Conservation (phyloP, 2,797 vertebrate genomes). For the Syngnathus rostellatus region DNA sequence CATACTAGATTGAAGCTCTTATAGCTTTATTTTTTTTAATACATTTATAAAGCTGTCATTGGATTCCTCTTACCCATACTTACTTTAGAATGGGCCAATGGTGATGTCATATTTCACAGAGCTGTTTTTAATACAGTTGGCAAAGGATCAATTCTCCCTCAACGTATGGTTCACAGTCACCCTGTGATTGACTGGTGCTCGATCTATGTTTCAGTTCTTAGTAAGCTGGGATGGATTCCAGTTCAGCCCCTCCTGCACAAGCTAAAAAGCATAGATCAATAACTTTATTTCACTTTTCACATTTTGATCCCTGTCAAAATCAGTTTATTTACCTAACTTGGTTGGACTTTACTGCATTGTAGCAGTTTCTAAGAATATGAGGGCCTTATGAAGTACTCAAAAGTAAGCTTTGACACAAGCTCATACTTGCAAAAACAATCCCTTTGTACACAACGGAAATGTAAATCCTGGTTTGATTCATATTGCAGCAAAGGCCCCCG, state of each 20-base stretch:
- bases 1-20: too few species aligned
- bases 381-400: slow-evolving; percentile 19
- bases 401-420: slow-evolving; percentile 17
- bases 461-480: slow-evolving; percentile 21
- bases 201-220: slow-evolving; percentile 16
- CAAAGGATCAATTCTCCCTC: not conserved
- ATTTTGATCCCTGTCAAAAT: not conserved
- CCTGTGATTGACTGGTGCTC: slow-evolving; percentile 5
- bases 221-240: too few species aligned
- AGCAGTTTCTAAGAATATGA: slow-evolving; percentile 10
- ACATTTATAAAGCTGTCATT: too few species aligned
- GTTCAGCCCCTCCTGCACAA: too few species aligned
- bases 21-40: too few species aligned
- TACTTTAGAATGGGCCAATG: slow-evolving; percentile 4
- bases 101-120: not conserved
- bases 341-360: not conserved
- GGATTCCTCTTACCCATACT: too few species aligned
- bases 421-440: not conserved
- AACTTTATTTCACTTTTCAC: not conserved
- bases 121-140: not conserved
- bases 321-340: not conserved
- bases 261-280: not conserved
- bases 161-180: not conserved
- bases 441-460: slow-evolving; percentile 18
- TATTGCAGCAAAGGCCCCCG: slow-evolving; percentile 10